Conservation (phyloP, 2,113 vertebrate species). For the Python bivittatus region DNA sequence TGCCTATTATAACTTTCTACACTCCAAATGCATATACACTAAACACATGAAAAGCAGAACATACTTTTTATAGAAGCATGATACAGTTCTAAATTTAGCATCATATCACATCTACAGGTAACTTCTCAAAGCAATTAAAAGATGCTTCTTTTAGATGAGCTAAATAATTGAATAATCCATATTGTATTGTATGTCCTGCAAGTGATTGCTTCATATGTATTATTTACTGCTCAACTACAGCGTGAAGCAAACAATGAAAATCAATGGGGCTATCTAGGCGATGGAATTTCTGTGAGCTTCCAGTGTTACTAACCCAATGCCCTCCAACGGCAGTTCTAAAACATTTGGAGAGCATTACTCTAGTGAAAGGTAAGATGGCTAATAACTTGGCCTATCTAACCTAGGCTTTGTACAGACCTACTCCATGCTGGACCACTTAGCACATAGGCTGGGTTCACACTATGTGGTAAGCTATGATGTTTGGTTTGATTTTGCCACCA, state of each 20-base stretch:
- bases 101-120: conserved; percentile 11
- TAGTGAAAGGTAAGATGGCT: neutral
- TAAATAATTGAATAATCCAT: conserved; percentile 68
- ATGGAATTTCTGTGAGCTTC: neutral
- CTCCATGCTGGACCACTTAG: neutral
- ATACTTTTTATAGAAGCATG: neutral
- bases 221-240: conserved; percentile 65
- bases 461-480: neutral
- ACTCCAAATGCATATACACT: neutral
- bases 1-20: neutral
- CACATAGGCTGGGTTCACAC: neutral
- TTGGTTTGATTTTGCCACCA: neutral
- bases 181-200: conserved; percentile 60
- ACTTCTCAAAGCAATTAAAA: conserved; percentile 49
- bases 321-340: neutral
- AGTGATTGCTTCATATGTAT: conserved; percentile 65
- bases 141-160: conserved; percentile 52
- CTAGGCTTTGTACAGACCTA: neutral
- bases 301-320: neutral
- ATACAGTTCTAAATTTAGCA: conserved; percentile 15
- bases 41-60: neutral
- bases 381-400: neutral
- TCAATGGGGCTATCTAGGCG: conserved; percentile 20
- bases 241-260: conserved; percentile 45
- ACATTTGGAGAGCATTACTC: neutral